phyloP scores from a whole-genome alignment of 2,888 invertebrate genomes.

The Eledona agricola region DNA sequence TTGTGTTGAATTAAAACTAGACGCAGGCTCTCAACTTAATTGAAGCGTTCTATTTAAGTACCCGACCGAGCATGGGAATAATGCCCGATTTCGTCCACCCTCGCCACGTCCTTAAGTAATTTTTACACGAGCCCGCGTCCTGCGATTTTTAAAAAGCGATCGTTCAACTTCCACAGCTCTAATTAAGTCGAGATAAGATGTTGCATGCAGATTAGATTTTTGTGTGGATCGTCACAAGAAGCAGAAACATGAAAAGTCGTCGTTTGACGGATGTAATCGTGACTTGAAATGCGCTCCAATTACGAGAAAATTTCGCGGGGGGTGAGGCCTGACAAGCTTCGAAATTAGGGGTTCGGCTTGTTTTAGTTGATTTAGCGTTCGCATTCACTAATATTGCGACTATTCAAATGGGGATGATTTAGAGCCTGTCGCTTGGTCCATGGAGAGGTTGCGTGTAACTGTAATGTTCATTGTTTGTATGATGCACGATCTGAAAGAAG shows the following conservation, averaged over 20 bases:
- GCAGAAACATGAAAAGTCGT: not conserved
- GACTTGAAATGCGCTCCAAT: too few relatives aligned
- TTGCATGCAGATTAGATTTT: constrained; percentile 29
- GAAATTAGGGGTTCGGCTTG: constrained; percentile 28
- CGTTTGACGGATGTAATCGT: too few relatives aligned
- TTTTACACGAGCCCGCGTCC: too few relatives aligned
- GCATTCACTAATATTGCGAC: constrained; percentile 30
- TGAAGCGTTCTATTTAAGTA: too few relatives aligned
- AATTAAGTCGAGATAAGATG: constrained; percentile 27
- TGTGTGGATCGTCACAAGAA: constrained; percentile 1
- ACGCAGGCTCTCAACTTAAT: too few relatives aligned
- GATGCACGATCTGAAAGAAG: not conserved
- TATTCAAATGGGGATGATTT: constrained; percentile 26
- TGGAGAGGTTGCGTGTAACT: not conserved
- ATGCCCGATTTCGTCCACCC: too few relatives aligned
- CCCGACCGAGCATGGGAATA: too few relatives aligned
- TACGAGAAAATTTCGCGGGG: too few relatives aligned
- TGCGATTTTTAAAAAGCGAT: constrained; percentile 14
- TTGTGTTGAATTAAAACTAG: too few relatives aligned
- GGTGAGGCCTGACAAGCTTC: constrained; percentile 13
- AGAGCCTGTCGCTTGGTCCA: constrained; percentile 4
- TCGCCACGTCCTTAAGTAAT: too few relatives aligned
- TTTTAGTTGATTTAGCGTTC: constrained; percentile 28
- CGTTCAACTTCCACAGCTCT: constrained; percentile 15
- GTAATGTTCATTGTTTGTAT: not conserved